Percentiles rank a stretch among this genome's conserved stretches.
These are phyloP conservation scores for Etheostoma cragini DNA, from an alignment of 2,113 vertebrate species.

Conservation along the genomic window DNA sequence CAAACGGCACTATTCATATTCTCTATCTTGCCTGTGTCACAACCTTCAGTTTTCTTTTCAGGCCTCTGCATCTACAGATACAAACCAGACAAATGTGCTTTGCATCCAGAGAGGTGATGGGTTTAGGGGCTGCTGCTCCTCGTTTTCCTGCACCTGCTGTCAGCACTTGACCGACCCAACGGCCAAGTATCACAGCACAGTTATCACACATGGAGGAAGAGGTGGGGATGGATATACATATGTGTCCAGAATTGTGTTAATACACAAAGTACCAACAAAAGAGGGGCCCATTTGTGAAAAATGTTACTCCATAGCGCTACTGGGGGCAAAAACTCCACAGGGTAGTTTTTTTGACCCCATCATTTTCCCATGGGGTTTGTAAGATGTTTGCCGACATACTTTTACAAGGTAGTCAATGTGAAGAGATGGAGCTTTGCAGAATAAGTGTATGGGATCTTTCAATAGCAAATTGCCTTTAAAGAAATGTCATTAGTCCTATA, in stretches of 20 bases:
- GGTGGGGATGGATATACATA: neutral
- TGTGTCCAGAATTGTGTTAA: no score
- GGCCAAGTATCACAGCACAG: neutral
- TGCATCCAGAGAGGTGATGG: constrained; percentile 12
- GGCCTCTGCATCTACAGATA: neutral
- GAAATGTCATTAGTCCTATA: neutral
- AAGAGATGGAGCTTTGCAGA: neutral
- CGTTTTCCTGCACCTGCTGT: neutral
- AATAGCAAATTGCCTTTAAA: neutral
- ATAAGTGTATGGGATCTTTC: no score
- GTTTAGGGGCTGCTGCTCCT: constrained; percentile 5
- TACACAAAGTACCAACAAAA: no score
- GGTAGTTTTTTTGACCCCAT: no score
- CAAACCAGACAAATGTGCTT: neutral
- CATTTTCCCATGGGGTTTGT: neutral
- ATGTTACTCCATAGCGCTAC: no score
- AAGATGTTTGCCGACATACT: neutral
- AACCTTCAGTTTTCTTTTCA: neutral
- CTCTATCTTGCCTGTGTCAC: neutral
- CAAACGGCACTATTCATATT: neutral
- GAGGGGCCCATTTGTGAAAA: no score
- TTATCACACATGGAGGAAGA: neutral
- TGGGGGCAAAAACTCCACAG: no score
- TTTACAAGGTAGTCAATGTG: neutral
- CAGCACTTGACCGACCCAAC: neutral